These are phyloP conservation scores for Noctua comes DNA, from an alignment of 2,888 invertebrate genomes.

Conservation along the genomic window DNA sequence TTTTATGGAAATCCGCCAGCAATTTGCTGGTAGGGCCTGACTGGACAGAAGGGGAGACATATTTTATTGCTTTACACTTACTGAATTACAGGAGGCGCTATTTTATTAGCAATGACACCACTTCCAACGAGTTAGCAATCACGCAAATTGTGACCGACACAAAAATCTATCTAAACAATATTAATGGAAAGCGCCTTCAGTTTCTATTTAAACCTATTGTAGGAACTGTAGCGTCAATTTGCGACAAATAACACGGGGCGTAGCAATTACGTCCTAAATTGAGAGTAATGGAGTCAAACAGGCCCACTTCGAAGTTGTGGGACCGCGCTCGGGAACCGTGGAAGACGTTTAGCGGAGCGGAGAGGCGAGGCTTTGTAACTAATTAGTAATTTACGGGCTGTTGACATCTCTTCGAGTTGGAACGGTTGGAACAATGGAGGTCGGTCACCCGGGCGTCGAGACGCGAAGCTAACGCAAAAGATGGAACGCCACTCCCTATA, in stretches of 20 bases:
- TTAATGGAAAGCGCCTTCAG: constrained; percentile 53
- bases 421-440: constrained; percentile 62
- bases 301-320: constrained; percentile 39
- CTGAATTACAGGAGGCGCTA: neutral
- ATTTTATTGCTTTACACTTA: constrained; percentile 5
- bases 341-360: constrained; percentile 60
- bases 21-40: neutral
- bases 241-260: constrained; percentile 56
- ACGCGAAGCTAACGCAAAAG: constrained; percentile 38
- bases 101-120: neutral
- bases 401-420: constrained; percentile 67
- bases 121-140: constrained; percentile 14
- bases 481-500: constrained; percentile 30
- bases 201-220: constrained; percentile 56
- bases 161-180: constrained; percentile 43
- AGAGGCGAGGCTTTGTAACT: constrained; percentile 65
- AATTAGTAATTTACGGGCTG: constrained; percentile 73
- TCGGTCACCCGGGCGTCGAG: constrained; percentile 57
- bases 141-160: constrained; percentile 36
- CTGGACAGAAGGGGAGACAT: neutral
- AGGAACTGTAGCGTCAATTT: constrained; percentile 47
- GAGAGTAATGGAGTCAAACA: constrained; percentile 56
- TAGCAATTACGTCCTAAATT: constrained; percentile 63
- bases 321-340: constrained; percentile 35
- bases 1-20: constrained; percentile 18